phyloP scores from a whole-genome alignment of 2,113 vertebrate genomes.

The Ceyx cyanopectus region DNA sequence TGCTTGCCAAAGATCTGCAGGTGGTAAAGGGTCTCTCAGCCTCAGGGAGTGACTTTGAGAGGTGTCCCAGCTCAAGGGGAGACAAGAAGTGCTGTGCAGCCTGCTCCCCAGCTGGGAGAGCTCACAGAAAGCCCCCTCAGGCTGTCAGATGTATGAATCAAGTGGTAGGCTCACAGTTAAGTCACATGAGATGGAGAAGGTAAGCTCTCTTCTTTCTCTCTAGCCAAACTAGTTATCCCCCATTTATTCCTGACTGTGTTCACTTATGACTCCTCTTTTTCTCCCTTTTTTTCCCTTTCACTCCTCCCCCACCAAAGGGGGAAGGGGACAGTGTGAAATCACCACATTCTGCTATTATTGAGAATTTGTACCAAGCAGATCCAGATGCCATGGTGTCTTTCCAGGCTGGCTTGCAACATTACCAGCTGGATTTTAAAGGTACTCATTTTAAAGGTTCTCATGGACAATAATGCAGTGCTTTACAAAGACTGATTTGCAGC shows the following conservation, averaged over 20 bases:
- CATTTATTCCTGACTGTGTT: not conserved
- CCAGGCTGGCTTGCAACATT: conserved; percentile 75
- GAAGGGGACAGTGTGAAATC: conserved; percentile 56
- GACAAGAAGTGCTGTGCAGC: not conserved
- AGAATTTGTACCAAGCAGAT: conserved; percentile 77
- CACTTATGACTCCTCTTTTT: not conserved
- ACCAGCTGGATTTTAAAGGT: conserved; percentile 87
- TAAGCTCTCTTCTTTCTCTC: not conserved
- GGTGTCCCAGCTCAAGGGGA: not conserved
- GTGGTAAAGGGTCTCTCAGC: not conserved
- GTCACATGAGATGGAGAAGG: not conserved
- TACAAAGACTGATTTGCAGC: not conserved
- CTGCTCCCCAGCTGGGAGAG: not conserved
- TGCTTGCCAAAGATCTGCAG: not conserved
- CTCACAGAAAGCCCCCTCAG: not conserved
- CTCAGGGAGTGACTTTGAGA: not conserved
- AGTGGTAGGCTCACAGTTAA: not conserved
- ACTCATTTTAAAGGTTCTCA: not conserved
- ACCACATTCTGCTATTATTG: conserved; percentile 78
- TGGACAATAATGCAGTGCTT: not conserved
- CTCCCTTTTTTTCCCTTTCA: not conserved
- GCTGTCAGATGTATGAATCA: not conserved
- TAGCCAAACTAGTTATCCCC: not conserved
- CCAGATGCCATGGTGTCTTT: conserved; percentile 64
- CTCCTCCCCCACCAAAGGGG: conserved; percentile 56